These are phyloP conservation scores for Trimorus sp. DNA, from an alignment of 2,888 invertebrate genomes.

Conservation along the genomic window DNA sequence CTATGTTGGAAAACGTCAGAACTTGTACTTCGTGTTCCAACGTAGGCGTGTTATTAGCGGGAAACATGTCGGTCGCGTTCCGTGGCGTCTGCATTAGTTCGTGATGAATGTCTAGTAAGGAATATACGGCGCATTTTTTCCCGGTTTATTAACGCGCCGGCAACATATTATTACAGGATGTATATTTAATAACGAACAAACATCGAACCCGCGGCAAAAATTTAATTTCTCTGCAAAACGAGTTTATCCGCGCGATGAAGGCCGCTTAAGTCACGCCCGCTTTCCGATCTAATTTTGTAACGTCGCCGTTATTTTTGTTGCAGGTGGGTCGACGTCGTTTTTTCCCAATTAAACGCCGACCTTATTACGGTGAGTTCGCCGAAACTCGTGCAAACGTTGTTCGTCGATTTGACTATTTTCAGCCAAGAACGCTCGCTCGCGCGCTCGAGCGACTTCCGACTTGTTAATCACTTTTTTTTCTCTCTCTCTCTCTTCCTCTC, in stretches of 20 bases:
- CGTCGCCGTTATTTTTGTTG: constrained; percentile 30
- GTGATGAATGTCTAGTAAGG: constrained; percentile 51
- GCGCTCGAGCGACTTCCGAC: not conserved
- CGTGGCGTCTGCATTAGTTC: constrained; percentile 62
- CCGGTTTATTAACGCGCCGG: constrained; percentile 34
- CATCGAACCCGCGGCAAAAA: constrained; percentile 22
- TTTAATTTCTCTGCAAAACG: constrained; percentile 47
- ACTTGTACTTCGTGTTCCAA: constrained; percentile 40
- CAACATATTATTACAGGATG: constrained; percentile 51
- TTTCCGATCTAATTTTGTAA: not conserved
- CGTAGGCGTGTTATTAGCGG: constrained; percentile 65
- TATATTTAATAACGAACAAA: constrained; percentile 43
- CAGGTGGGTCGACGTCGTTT: constrained; percentile 32
- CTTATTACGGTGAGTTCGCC: constrained; percentile 26
- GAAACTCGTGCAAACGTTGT: constrained; percentile 31
- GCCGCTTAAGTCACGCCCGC: not conserved
- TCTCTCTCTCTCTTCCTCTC: not conserved
- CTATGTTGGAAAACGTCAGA: constrained; percentile 59
- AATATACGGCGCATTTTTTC: constrained; percentile 29
- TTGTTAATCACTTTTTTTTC: constrained; percentile 5
- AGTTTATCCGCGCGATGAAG: constrained; percentile 29
- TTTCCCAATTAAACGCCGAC: constrained; percentile 39
- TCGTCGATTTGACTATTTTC: constrained; percentile 9
- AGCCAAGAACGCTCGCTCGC: not conserved
- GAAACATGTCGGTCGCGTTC: constrained; percentile 59